Conservation (phyloP, 2,888 invertebrate genomes). For the Iphiclides podalirius region DNA sequence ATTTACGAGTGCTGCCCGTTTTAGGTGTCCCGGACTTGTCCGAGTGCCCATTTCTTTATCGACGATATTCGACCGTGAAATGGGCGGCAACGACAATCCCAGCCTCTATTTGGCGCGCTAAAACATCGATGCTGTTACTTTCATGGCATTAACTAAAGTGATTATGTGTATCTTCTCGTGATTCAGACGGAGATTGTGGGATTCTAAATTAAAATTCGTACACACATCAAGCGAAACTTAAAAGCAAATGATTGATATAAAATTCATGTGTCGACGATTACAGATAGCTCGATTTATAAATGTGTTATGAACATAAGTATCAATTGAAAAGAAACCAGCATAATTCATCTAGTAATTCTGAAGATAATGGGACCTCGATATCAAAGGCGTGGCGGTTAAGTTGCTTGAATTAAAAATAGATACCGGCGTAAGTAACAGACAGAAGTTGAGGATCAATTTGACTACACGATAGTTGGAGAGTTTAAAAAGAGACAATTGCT, state of each 20-base stretch:
- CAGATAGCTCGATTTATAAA: too few species aligned
- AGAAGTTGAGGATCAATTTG: background rate
- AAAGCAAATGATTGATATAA: too few species aligned
- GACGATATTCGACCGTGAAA: slow-evolving; percentile 15
- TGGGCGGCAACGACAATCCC: slow-evolving; percentile 3
- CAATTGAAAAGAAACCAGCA: too few species aligned
- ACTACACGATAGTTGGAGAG: background rate
- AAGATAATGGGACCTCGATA: slow-evolving; percentile 7
- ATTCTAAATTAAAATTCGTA: too few species aligned
- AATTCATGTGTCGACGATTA: too few species aligned
- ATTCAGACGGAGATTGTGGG: too few species aligned
- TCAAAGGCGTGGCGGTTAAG: slow-evolving; percentile 1
- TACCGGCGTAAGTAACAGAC: background rate
- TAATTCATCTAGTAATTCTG: background rate
- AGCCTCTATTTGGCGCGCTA: too few species aligned
- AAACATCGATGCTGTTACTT: too few species aligned
- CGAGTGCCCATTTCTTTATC: slow-evolving; percentile 21
- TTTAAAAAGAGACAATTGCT: background rate
- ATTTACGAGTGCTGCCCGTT: slow-evolving; percentile 52
- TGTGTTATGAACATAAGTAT: too few species aligned
- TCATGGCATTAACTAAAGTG: too few species aligned
- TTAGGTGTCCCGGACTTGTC: slow-evolving; percentile 33
- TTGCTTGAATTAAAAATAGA: slow-evolving; percentile 6
- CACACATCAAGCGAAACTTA: too few species aligned
- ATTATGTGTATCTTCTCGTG: too few species aligned